Conservation (phyloP, 2,888 invertebrate species). For the Drosophila fulvimacula region DNA sequence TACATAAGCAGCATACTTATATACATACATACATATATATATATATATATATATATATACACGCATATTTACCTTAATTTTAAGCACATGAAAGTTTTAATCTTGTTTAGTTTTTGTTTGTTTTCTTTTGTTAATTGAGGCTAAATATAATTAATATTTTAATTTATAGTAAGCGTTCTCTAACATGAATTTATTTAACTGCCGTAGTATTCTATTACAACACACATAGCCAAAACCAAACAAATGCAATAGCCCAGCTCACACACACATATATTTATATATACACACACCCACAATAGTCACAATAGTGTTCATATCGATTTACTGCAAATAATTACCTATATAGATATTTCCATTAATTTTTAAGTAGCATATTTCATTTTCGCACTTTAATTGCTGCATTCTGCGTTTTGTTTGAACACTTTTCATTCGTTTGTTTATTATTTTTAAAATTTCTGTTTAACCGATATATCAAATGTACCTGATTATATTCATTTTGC, state of each 20-base stretch:
- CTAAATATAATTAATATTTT: slow-evolving; percentile 55
- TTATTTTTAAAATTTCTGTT: slow-evolving; percentile 40
- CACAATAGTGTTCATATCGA: slow-evolving; percentile 73
- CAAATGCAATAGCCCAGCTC: slow-evolving; percentile 68
- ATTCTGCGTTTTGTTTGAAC: slow-evolving; percentile 60
- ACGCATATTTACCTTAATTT: slow-evolving; percentile 22
- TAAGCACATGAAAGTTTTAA: slow-evolving; percentile 19
- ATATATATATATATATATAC: slow-evolving; percentile 25
- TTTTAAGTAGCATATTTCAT: slow-evolving; percentile 46
- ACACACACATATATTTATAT: slow-evolving; percentile 33
- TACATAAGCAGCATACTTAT: slow-evolving; percentile 64
- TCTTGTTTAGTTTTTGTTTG: slow-evolving; percentile 63
- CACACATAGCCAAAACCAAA: slow-evolving; percentile 44
- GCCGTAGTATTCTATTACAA: slow-evolving; percentile 52
- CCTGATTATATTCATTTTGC: slow-evolving; percentile 81
- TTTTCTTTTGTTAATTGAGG: slow-evolving; percentile 68
- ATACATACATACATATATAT: slow-evolving; percentile 39
- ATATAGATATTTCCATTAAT: slow-evolving; percentile 49
- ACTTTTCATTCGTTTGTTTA: slow-evolving; percentile 10
- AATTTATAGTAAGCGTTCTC: slow-evolving; percentile 36
- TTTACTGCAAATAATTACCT: slow-evolving; percentile 54
- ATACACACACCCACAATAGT: slow-evolving; percentile 62
- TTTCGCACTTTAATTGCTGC: slow-evolving; percentile 60
- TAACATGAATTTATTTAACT: slow-evolving; percentile 43
- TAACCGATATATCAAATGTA: slow-evolving; percentile 80